phyloP scores from a whole-genome alignment of 2,888 invertebrate genomes.

The Metopia argyrocephala region DNA sequence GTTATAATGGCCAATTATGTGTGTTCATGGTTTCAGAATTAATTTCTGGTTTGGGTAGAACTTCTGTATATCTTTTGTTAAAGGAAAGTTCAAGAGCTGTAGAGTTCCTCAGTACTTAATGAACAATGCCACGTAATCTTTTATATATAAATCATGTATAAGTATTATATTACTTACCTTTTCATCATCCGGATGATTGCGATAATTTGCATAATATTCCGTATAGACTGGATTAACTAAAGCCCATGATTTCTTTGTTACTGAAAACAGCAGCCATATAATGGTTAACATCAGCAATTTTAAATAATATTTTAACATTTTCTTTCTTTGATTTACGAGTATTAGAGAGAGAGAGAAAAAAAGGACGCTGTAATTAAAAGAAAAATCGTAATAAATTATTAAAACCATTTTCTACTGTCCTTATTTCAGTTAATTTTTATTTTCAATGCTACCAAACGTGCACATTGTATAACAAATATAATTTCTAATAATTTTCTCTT shows the following conservation, averaged over 20 bases:
- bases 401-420: slow-evolving; percentile 26
- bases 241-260: slow-evolving; percentile 50
- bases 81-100: no score
- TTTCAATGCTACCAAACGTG: neutral
- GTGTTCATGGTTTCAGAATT: no score
- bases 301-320: slow-evolving; percentile 66
- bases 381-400: slow-evolving; percentile 43
- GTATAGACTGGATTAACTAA: slow-evolving; percentile 67
- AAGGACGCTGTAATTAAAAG: neutral
- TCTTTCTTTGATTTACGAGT: slow-evolving; percentile 68
- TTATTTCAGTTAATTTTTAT: slow-evolving; percentile 38
- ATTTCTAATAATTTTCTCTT: slow-evolving; percentile 5
- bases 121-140: no score
- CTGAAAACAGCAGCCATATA: slow-evolving; percentile 44
- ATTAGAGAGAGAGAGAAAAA: no score
- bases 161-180: slow-evolving; percentile 68
- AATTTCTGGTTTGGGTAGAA: no score
- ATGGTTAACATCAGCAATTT: slow-evolving; percentile 9
- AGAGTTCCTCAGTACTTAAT: no score
- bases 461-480: neutral
- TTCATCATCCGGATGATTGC: slow-evolving; percentile 73
- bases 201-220: slow-evolving; percentile 74
- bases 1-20: no score
- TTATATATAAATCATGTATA: no score
- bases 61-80: no score